Evolutionary conservation across 37 sponge, comb jelly and placozoan genomes (phyloP).

Genomic region (Hormiphora californensis): DNA sequence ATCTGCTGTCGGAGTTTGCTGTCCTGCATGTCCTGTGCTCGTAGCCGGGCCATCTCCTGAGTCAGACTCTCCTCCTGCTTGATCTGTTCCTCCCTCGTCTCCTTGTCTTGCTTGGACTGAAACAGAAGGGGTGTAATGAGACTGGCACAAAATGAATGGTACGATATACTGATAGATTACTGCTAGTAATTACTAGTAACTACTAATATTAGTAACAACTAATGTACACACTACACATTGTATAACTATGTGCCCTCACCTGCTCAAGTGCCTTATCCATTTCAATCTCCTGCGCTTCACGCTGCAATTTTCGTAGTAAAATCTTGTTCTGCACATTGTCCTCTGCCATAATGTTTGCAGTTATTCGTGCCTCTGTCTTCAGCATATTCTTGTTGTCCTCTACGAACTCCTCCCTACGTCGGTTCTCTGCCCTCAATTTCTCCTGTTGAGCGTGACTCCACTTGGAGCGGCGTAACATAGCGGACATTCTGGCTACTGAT

Average conservation of each 20-base stretch:
- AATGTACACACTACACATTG: too few species aligned
- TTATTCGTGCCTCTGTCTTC: constrained; percentile 53
- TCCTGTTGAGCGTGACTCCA: constrained; percentile 71
- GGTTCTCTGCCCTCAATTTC: constrained; percentile 66
- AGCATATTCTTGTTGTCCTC: constrained; percentile 69
- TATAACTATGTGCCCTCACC: constrained; percentile 2
- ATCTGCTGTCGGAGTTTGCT: constrained; percentile 82
- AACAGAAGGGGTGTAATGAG: neutral
- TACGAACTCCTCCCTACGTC: constrained; percentile 64
- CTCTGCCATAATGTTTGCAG: constrained; percentile 32
- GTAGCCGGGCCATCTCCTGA: constrained; percentile 76
- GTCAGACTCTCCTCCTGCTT: constrained; percentile 81
- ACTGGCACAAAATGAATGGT: neutral
- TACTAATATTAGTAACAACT: neutral
- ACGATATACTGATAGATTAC: neutral
- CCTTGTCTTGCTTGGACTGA: constrained; percentile 59
- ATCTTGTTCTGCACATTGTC: constrained; percentile 56
- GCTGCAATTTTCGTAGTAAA: constrained; percentile 66
- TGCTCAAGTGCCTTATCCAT: constrained; percentile 58
- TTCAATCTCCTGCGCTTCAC: constrained; percentile 67
- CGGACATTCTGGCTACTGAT: too few species aligned
- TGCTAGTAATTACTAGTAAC: neutral
- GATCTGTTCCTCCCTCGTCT: constrained; percentile 67
- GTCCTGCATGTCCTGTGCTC: constrained; percentile 69
- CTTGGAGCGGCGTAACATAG: constrained; percentile 59